Evolutionary conservation across 2,113 vertebrate species (phyloP).

Genomic region (Brachyistius frenatus): DNA sequence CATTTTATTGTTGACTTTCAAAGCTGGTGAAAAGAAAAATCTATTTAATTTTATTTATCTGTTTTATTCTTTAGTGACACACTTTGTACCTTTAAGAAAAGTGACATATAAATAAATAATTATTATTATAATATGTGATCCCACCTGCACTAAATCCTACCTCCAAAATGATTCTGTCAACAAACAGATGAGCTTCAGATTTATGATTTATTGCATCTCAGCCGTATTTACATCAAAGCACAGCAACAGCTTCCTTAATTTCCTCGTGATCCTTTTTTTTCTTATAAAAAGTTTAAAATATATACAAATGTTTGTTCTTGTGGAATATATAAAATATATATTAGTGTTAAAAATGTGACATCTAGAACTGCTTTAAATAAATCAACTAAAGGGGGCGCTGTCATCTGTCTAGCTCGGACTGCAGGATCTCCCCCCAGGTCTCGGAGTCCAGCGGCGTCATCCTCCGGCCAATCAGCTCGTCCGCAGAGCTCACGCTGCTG

Average conservation of each 20-base stretch:
- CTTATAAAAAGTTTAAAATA: conserved; percentile 22
- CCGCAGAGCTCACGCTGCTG: conserved; percentile 86
- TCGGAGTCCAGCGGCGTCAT: conserved; percentile 90
- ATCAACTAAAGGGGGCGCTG: background rate
- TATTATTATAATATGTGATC: no score
- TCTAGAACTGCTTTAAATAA: background rate
- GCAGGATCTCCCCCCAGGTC: conserved; percentile 93
- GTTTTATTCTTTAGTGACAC: no score
- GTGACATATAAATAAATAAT: no score
- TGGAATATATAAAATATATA: conserved; percentile 41
- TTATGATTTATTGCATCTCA: no score
- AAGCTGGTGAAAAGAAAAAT: no score
- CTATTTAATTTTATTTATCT: no score
- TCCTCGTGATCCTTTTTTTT: conserved; percentile 4
- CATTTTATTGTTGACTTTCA: no score
- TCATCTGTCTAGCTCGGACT: conserved; percentile 91
- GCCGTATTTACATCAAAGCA: conserved; percentile 29
- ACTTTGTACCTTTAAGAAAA: no score
- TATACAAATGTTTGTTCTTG: conserved; percentile 21
- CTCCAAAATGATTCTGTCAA: no score
- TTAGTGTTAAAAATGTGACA: conserved; percentile 32
- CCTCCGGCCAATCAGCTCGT: conserved; percentile 82
- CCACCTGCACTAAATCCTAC: no score
- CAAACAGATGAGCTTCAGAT: no score
- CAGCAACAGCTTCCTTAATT: no score